Evolutionary conservation across 2,888 invertebrate species (phyloP).

Genomic region (Elegia similella): DNA sequence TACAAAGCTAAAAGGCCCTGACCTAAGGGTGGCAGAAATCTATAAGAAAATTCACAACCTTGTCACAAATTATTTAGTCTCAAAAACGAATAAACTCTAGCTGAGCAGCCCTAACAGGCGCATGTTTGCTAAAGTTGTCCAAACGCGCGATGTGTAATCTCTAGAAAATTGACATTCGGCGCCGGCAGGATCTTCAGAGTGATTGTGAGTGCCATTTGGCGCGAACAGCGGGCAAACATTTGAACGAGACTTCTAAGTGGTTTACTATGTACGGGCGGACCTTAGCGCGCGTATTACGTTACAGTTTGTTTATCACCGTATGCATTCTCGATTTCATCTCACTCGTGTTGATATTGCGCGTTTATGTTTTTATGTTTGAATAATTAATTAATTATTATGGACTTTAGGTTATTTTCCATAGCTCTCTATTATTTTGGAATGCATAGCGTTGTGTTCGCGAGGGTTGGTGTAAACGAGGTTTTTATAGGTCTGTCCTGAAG

Average conservation of each 20-base stretch:
- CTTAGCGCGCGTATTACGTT: constrained; percentile 14
- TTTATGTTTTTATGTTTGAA: constrained; percentile 5
- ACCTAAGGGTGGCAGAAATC: too few species aligned
- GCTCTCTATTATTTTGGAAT: background rate
- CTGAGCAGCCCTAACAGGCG: background rate
- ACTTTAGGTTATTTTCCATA: constrained; percentile 3
- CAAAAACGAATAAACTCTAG: background rate
- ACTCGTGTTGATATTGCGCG: constrained; percentile 8
- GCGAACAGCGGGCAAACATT: constrained; percentile 13
- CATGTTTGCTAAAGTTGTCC: constrained; percentile 51
- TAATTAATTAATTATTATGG: constrained; percentile 7
- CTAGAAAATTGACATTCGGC: constrained; percentile 71
- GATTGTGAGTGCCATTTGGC: constrained; percentile 58
- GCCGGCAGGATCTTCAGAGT: constrained; percentile 57
- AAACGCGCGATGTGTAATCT: constrained; percentile 57
- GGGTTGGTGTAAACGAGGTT: too few species aligned
- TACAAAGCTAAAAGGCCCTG: too few species aligned
- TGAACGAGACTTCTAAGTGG: constrained; percentile 12
- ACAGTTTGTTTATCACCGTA: constrained; percentile 14
- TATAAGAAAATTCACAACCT: too few species aligned
- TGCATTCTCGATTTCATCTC: constrained; percentile 21
- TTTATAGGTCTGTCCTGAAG: too few species aligned
- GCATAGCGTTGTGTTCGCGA: background rate
- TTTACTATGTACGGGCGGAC: constrained; percentile 13
- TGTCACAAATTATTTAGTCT: too few species aligned